These are phyloP conservation scores for Germaria angustata DNA, from an alignment of 2,888 invertebrate species.

Conservation along the genomic window DNA sequence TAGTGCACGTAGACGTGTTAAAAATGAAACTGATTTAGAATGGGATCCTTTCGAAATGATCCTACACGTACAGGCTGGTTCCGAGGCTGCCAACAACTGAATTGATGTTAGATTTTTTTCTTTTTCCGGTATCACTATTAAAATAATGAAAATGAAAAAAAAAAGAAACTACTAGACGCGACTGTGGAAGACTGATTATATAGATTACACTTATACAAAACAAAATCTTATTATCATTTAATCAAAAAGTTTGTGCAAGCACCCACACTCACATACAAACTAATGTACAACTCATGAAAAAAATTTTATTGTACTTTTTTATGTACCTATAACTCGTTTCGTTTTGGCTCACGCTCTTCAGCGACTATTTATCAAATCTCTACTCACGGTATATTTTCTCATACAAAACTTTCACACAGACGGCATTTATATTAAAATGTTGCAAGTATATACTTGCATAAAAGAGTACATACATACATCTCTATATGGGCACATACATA, in stretches of 20 bases:
- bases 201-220: slow-evolving; percentile 58
- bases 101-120: slow-evolving; percentile 48
- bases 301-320: too few species aligned
- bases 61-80: slow-evolving; percentile 75
- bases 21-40: slow-evolving; percentile 75
- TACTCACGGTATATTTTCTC: not conserved
- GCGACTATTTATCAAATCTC: not conserved
- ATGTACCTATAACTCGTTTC: slow-evolving; percentile 38
- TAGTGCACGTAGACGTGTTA: slow-evolving; percentile 71
- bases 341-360: not conserved
- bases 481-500: too few species aligned
- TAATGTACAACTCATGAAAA: not conserved
- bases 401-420: not conserved
- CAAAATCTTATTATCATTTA: slow-evolving; percentile 50
- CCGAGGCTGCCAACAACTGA: slow-evolving; percentile 75
- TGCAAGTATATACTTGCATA: not conserved
- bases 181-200: slow-evolving; percentile 67
- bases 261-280: slow-evolving; percentile 1
- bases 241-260: slow-evolving; percentile 56
- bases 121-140: slow-evolving; percentile 11
- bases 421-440: not conserved
- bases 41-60: slow-evolving; percentile 79
- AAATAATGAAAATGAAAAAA: slow-evolving; percentile 23
- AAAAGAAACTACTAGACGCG: slow-evolving; percentile 61
- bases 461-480: not conserved